A percentile compares a stretch with the other conserved stretches of the same genome.
Evolutionary conservation across 2,797 vertebrate genomes (phyloP).

Genomic region (Nyctalus aviator): DNA sequence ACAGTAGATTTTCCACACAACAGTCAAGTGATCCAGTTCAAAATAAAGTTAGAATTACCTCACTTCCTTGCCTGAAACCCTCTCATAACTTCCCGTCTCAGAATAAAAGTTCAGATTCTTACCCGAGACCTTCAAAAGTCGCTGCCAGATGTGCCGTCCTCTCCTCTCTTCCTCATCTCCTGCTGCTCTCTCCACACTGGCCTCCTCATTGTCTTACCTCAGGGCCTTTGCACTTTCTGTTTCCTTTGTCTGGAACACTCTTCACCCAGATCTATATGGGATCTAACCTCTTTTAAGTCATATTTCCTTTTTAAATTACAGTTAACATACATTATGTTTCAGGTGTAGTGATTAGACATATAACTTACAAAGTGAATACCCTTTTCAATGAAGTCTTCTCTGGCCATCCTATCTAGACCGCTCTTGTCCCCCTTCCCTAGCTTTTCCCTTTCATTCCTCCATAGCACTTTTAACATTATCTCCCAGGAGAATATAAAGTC

Average conservation of each 20-base stretch:
- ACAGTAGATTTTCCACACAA: neutral
- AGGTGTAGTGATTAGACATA: neutral
- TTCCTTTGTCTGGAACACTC: neutral
- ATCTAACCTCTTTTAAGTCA: neutral
- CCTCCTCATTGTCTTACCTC: neutral
- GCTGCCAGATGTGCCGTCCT: neutral
- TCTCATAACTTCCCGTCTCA: neutral
- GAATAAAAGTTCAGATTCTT: neutral
- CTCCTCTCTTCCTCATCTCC: neutral
- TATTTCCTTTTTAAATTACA: neutral
- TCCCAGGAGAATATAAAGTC: neutral
- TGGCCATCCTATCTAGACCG: neutral
- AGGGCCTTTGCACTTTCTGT: neutral
- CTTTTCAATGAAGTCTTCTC: neutral
- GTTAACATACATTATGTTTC: neutral
- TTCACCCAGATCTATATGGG: neutral
- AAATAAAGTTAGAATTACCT: constrained; percentile 46
- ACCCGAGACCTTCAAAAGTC: neutral
- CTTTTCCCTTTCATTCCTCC: neutral
- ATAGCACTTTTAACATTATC: neutral
- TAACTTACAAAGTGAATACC: neutral
- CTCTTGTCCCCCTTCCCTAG: neutral
- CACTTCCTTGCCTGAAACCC: neutral
- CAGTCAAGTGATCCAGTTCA: neutral
- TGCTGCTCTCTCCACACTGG: neutral